Evolutionary conservation across 1,140 invertebrate genomes (phyloP), one percentile per base, ranked within the genome.

Genomic region (Chelonus insularis): DNA sequence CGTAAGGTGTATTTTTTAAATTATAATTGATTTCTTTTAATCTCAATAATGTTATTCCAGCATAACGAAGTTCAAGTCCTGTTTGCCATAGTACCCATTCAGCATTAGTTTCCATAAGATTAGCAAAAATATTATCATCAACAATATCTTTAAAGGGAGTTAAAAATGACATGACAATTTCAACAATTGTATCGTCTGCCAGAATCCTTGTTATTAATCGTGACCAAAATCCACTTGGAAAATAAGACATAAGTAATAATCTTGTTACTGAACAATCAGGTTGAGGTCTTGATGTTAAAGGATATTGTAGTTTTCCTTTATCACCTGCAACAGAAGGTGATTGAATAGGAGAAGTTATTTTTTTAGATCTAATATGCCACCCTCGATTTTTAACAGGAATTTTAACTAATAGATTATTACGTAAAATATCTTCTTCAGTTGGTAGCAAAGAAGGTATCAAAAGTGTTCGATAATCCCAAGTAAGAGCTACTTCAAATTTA

Each of bases 161-260:
- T 11, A 81, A 56, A 25, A 82, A 81, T 0, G 79, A 77, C 75
- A 81, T 79, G 0, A 94, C 88, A n/a, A 93, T 92, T 59, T 93
- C 90, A 1, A 92, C 86, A 20, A 96, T 88, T 8, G 88, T 85
- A 65, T 95, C 91, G 76, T 99, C 96, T 0, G 94, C 94, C 20
- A 99, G 78, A 48, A 98, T 88, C 16, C 96, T 82, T 0, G 95
- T 95, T 9, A 97, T 94, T 2, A 99, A 84, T 7, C 97, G 83
- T 0, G 96, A 93, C 97, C 97, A 99, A 79, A 99, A 99, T 0
- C 97, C 97, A 66, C 93, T 93, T 0, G 97, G 97, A 74, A 99
- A 94, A 79, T 99, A 99, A 0, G 96, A 96, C 86, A 99, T 92
- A 1, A 96, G 80, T 2, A 96, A 78, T 21, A 96, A 78, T 6